Evolutionary conservation across 2,888 invertebrate species (phyloP).

Genomic region (Hyposoter dolosus): DNA sequence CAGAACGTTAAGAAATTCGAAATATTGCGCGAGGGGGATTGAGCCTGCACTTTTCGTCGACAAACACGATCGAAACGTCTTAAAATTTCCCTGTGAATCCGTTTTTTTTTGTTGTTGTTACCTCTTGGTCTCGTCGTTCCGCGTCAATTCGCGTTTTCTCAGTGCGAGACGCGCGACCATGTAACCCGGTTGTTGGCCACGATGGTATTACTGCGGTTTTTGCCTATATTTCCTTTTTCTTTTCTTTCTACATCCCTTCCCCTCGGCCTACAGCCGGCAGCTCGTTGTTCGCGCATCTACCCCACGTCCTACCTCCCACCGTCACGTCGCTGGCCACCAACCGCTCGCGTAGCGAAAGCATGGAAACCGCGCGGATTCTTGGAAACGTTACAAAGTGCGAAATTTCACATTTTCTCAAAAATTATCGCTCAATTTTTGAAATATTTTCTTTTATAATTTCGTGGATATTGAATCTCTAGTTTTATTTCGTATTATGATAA

Average conservation of each 20-base stretch:
- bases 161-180: conserved; percentile 38
- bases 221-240: neutral
- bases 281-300: neutral
- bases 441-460: neutral
- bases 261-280: neutral
- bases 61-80: neutral
- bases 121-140: conserved; percentile 25
- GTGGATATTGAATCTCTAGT: neutral
- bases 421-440: neutral
- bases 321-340: neutral
- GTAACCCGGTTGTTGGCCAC: conserved; percentile 44
- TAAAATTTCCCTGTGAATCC: neutral
- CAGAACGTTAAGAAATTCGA: conserved; percentile 2
- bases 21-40: neutral
- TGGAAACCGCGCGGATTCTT: conserved; percentile 17
- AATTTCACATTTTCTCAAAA: conserved; percentile 17
- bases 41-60: neutral
- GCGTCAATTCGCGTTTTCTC: conserved; percentile 42
- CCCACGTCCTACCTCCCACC: neutral
- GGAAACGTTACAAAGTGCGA: conserved; percentile 16
- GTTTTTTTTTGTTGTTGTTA: conserved; percentile 12
- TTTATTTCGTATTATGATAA: neutral
- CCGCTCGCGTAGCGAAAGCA: conserved; percentile 5
- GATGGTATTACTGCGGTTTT: conserved; percentile 40
- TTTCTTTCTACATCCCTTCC: neutral